Percentiles rank a stretch among this genome's conserved stretches.
Evolutionary conservation across 1,140 invertebrate species (phyloP).

Genomic region (Fopius arisanus): DNA sequence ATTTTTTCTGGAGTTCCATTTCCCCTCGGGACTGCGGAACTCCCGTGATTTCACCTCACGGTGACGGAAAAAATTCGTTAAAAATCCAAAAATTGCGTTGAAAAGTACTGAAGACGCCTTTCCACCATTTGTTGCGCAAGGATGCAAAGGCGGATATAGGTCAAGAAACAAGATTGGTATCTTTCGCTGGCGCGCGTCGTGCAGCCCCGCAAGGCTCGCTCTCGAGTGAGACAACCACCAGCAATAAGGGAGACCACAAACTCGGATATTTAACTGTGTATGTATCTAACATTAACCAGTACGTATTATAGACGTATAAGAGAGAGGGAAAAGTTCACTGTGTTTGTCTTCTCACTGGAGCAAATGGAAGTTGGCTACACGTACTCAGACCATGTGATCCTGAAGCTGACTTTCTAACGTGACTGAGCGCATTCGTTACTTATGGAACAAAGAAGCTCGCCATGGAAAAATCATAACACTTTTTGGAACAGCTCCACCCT

Average conservation of each 20-base stretch:
- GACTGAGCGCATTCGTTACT: constrained; percentile 57
- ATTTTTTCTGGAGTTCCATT: too few relatives aligned
- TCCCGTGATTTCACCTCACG: neutral
- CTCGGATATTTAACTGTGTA: neutral
- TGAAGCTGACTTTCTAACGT: constrained; percentile 58
- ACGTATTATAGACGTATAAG: neutral
- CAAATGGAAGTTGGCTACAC: constrained; percentile 30
- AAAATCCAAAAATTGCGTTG: neutral
- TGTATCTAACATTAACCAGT: neutral
- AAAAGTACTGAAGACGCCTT: constrained; percentile 57
- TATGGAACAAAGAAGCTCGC: constrained; percentile 45
- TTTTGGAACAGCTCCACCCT: constrained; percentile 10
- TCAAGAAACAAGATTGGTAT: constrained; percentile 64
- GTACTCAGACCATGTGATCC: neutral
- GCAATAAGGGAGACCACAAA: neutral
- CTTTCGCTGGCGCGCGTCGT: constrained; percentile 40
- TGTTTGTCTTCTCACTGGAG: constrained; percentile 25
- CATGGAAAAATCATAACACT: constrained; percentile 31
- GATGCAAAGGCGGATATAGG: constrained; percentile 61
- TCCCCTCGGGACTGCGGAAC: too few relatives aligned
- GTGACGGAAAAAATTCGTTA: constrained; percentile 3
- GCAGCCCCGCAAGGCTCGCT: constrained; percentile 37
- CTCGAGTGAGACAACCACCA: neutral
- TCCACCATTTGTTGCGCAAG: constrained; percentile 55
- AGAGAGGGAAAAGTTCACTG: neutral